phyloP scores from a whole-genome alignment of 2,113 vertebrate genomes.

The Ceyx margarethae region DNA sequence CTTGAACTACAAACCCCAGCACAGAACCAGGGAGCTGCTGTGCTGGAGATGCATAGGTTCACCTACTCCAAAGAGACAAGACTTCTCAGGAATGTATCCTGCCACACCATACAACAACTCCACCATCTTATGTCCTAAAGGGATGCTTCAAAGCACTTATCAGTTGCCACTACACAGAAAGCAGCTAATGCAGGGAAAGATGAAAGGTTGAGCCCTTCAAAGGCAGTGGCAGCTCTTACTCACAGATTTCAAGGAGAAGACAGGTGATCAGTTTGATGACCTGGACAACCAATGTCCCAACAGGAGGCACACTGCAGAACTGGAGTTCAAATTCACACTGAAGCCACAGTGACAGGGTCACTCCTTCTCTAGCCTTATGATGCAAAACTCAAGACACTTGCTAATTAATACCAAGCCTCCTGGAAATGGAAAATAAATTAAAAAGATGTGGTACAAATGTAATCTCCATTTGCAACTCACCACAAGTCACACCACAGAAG shows the following conservation, averaged over 20 bases:
- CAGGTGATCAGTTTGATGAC: background rate
- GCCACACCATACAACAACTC: fast-evolving
- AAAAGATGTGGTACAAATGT: background rate
- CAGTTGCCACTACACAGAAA: background rate
- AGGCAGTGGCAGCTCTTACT: background rate
- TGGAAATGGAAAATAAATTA: background rate
- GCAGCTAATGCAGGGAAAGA: background rate
- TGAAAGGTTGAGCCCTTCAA: background rate
- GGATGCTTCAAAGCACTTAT: background rate
- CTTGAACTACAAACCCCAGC: background rate
- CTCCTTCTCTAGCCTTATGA: background rate
- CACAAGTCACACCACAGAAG: background rate
- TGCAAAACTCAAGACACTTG: background rate
- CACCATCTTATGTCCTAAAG: background rate
- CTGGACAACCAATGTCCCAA: background rate
- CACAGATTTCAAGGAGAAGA: background rate
- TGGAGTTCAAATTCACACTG: background rate
- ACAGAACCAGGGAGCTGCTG: background rate
- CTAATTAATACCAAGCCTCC: background rate
- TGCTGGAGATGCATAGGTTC: fast-evolving
- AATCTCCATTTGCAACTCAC: background rate
- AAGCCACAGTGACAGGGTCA: background rate
- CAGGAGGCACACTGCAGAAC: background rate
- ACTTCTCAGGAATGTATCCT: background rate
- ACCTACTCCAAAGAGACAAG: background rate